Evolutionary conservation across 2,797 vertebrate species (phyloP).

Genomic region (Neosalanx taihuensis): DNA sequence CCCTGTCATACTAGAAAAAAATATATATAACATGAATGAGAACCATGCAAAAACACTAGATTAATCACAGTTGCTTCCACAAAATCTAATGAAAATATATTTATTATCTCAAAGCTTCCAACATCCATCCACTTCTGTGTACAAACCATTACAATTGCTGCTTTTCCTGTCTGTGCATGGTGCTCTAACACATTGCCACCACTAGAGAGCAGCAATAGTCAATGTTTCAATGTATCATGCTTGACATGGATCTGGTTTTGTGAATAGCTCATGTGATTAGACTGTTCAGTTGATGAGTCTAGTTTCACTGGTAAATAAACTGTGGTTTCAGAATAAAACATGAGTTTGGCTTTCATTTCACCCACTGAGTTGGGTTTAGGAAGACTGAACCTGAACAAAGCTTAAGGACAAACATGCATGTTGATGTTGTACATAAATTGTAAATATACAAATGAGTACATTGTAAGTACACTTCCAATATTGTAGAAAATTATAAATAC

Average conservation of each 20-base stretch:
- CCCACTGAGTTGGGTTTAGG: neutral
- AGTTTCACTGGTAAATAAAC: neutral
- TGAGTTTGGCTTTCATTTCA: neutral
- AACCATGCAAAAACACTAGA: neutral
- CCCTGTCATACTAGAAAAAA: neutral
- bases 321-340: neutral
- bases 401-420: no score
- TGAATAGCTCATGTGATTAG: constrained; percentile 4
- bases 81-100: neutral
- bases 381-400: no score
- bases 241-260: neutral
- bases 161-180: constrained; percentile 4
- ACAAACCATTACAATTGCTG: neutral
- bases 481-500: no score
- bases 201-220: constrained; percentile 29
- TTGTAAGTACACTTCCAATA: no score
- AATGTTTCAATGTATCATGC: neutral
- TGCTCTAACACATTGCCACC: constrained; percentile 7
- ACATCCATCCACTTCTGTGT: neutral
- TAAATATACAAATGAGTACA: no score
- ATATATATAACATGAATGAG: neutral
- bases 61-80: neutral
- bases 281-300: neutral
- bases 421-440: no score
- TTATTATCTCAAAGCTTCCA: neutral